Conservation (phyloP, 2,797 vertebrate species). For the Megalops cyprinoides region DNA sequence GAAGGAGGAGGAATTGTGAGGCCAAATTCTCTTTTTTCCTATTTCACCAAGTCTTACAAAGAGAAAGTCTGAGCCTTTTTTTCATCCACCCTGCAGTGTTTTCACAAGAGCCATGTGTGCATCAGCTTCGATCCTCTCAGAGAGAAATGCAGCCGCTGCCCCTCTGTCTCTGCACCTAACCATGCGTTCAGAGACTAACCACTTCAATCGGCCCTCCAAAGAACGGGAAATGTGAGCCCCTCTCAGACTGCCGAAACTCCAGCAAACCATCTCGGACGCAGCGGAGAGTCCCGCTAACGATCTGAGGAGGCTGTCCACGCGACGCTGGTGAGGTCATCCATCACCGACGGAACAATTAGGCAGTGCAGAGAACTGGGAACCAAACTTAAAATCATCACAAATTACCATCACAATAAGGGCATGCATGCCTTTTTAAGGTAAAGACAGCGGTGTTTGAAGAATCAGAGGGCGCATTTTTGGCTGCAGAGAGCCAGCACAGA, state of each 20-base stretch:
- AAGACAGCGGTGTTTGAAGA: not conserved
- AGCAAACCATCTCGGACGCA: not conserved
- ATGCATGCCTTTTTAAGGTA: not conserved
- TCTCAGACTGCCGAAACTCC: not conserved
- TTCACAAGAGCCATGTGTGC: too few species aligned
- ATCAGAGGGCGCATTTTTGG: too few species aligned
- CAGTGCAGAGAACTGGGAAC: not conserved
- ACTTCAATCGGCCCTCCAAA: not conserved
- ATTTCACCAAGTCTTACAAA: too few species aligned
- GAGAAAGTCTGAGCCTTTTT: too few species aligned
- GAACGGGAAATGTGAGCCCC: conserved; percentile 19
- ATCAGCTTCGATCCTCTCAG: not conserved
- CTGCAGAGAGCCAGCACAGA: too few species aligned
- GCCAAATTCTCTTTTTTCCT: too few species aligned
- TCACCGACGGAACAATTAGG: not conserved
- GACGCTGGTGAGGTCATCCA: not conserved
- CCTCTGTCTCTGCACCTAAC: not conserved
- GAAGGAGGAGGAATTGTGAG: too few species aligned
- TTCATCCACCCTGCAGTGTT: too few species aligned
- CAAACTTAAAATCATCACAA: not conserved
- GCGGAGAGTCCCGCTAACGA: not conserved
- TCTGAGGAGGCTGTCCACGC: not conserved
- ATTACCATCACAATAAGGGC: conserved; percentile 10
- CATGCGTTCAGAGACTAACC: not conserved
- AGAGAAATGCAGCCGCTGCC: not conserved